Percentiles rank a stretch among this genome's conserved stretches.
phyloP scores from a whole-genome alignment of 1,140 invertebrate genomes.

The Lethrus apterus region DNA sequence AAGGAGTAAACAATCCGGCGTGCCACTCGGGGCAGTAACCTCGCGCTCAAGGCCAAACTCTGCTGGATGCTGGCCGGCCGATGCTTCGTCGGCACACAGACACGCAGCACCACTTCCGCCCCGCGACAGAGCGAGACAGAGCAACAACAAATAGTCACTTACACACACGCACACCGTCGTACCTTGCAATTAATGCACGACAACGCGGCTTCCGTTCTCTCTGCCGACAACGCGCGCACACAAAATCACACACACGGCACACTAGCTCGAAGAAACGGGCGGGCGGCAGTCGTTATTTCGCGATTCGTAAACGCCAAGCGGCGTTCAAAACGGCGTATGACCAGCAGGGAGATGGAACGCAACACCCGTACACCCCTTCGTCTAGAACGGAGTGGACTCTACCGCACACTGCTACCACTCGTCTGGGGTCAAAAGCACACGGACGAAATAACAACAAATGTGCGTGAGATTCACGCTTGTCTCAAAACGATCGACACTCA shows the following conservation, averaged over 20 bases:
- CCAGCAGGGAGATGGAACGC: constrained; percentile 13
- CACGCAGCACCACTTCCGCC: constrained; percentile 22
- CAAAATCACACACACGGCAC: neutral
- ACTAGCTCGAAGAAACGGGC: no score
- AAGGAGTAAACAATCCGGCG: constrained; percentile 38
- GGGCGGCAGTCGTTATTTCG: neutral
- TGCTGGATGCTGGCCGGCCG: constrained; percentile 22
- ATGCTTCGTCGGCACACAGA: constrained; percentile 20
- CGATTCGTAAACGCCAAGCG: constrained; percentile 14
- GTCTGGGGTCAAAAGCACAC: constrained; percentile 45
- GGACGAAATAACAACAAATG: constrained; percentile 57
- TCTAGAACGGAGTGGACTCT: constrained; percentile 31
- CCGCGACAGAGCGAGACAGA: constrained; percentile 26
- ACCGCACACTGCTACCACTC: constrained; percentile 27
- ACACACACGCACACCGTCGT: constrained; percentile 8
- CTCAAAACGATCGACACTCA: constrained; percentile 4
- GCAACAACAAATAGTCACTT: constrained; percentile 27
- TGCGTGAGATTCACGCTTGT: constrained; percentile 47
- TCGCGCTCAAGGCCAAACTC: constrained; percentile 36
- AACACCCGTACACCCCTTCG: constrained; percentile 22
- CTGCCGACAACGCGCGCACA: neutral
- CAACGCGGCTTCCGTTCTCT: neutral
- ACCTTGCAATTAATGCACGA: constrained; percentile 5
- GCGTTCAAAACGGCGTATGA: constrained; percentile 6
- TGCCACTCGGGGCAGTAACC: constrained; percentile 37